Evolutionary conservation across 2,797 vertebrate species (phyloP).

Genomic region (Psittacula derbiana): DNA sequence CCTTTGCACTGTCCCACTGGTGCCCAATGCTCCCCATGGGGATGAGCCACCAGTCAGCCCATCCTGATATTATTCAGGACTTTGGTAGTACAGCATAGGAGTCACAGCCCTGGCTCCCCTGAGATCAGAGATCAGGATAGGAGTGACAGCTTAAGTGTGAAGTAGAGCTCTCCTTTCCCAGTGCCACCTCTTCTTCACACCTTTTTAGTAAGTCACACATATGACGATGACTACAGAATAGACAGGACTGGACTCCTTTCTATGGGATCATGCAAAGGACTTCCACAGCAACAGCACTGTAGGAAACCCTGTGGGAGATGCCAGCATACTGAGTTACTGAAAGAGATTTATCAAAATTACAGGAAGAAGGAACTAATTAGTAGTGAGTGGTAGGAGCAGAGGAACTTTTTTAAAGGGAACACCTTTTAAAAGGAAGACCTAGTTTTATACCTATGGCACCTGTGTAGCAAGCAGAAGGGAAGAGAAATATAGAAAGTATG

Average conservation of each 20-base stretch:
- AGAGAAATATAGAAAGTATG: not conserved
- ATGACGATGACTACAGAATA: not conserved
- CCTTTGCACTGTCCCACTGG: not conserved
- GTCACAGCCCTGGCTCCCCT: not conserved
- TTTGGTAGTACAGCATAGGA: rapidly evolving
- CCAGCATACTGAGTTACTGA: not conserved
- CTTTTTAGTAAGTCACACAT: not conserved
- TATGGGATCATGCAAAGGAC: not conserved
- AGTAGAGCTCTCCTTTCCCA: not conserved
- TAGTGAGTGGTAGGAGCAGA: not conserved
- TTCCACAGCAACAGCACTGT: rapidly evolving
- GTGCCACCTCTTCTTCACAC: not conserved
- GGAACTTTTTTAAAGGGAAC: not conserved
- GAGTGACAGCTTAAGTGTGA: rapidly evolving
- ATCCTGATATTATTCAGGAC: rapidly evolving
- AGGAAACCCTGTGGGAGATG: not conserved
- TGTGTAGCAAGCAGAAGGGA: not conserved
- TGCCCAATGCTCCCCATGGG: no score
- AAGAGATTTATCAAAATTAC: not conserved
- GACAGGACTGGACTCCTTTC: not conserved
- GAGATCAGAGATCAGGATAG: not conserved
- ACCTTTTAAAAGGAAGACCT: not conserved
- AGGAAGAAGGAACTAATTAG: constrained; percentile 15
- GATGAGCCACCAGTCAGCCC: not conserved
- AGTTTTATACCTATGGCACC: not conserved